Evolutionary conservation across 2,888 invertebrate genomes (phyloP).

Genomic region (Unio delphinus): DNA sequence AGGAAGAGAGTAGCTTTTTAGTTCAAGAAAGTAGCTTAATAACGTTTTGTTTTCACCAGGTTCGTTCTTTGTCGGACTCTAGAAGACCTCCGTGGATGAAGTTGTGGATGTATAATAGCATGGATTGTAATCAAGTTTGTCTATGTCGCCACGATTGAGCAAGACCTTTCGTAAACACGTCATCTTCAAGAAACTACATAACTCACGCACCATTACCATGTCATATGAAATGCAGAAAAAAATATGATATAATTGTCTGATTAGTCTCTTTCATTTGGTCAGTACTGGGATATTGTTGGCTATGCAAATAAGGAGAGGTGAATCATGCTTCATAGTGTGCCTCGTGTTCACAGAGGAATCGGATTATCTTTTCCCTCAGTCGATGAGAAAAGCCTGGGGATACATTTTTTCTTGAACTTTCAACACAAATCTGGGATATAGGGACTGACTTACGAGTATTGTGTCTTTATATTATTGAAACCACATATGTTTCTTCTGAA

Average conservation of each 20-base stretch:
- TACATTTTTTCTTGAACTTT: background rate
- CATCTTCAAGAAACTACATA: background rate
- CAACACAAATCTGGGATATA: slow-evolving; percentile 1
- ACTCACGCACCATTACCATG: slow-evolving; percentile 14
- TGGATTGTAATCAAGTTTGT: slow-evolving; percentile 23
- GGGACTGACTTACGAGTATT: slow-evolving; percentile 5
- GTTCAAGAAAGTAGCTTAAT: slow-evolving; percentile 6
- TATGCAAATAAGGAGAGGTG: slow-evolving; percentile 12
- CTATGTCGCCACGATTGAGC: slow-evolving; percentile 16
- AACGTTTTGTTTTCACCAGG: slow-evolving; percentile 1
- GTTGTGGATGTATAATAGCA: slow-evolving; percentile 9
- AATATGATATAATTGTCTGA: background rate
- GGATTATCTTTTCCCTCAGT: slow-evolving; percentile 2
- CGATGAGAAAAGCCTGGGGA: background rate
- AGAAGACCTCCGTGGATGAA: slow-evolving; percentile 18
- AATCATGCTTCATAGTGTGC: slow-evolving; percentile 9
- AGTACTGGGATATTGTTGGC: slow-evolving; percentile 1
- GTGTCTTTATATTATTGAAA: slow-evolving; percentile 6
- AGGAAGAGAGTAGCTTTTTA: slow-evolving; percentile 6
- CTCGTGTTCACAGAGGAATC: background rate
- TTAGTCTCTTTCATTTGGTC: slow-evolving; percentile 9
- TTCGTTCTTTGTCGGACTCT: slow-evolving; percentile 9
- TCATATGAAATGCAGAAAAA: slow-evolving; percentile 13
- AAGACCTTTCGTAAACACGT: slow-evolving; percentile 9
- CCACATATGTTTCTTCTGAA: slow-evolving; percentile 4